These are phyloP conservation scores for Zeus faber DNA, from an alignment of 2,113 vertebrate species.

Conservation along the genomic window DNA sequence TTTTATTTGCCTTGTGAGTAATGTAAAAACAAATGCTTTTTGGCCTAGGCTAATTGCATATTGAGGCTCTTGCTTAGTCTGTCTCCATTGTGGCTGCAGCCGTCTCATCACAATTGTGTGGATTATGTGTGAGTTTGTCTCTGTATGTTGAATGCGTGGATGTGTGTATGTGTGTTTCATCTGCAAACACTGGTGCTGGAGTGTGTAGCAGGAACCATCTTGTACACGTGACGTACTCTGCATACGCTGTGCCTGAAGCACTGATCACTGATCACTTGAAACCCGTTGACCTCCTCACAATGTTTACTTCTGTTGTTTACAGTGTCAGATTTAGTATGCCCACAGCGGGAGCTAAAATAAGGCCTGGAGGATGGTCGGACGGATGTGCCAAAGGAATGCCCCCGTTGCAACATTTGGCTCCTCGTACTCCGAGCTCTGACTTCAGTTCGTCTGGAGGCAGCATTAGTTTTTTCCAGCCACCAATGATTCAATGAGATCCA, in stretches of 20 bases:
- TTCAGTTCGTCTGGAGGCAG: not conserved
- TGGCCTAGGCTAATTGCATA: slow-evolving; percentile 14
- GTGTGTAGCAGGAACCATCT: slow-evolving; percentile 15
- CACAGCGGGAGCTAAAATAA: slow-evolving; percentile 2
- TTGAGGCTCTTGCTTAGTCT: not conserved
- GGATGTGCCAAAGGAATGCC: not conserved
- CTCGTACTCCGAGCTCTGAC: not conserved
- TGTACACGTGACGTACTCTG: slow-evolving; percentile 29
- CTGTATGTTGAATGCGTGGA: slow-evolving; percentile 6
- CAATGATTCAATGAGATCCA: too few species aligned
- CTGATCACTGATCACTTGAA: slow-evolving; percentile 27
- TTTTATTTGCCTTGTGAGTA: slow-evolving; percentile 26
- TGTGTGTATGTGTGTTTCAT: slow-evolving; percentile 23
- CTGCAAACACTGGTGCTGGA: too few species aligned
- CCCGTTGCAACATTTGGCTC: not conserved
- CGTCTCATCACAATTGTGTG: slow-evolving; percentile 1
- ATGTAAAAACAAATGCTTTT: slow-evolving; percentile 18
- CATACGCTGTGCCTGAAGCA: slow-evolving; percentile 36
- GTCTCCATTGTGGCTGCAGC: slow-evolving; percentile 6
- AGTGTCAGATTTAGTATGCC: too few species aligned
- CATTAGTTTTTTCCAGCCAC: slow-evolving; percentile 6
- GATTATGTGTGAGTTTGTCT: slow-evolving; percentile 9
- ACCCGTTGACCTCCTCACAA: slow-evolving; percentile 10
- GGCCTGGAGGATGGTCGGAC: slow-evolving; percentile 6
- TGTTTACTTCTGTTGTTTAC: not conserved